Evolutionary conservation across 2,797 vertebrate species (phyloP).

Genomic region (Hafferia zeledoni): DNA sequence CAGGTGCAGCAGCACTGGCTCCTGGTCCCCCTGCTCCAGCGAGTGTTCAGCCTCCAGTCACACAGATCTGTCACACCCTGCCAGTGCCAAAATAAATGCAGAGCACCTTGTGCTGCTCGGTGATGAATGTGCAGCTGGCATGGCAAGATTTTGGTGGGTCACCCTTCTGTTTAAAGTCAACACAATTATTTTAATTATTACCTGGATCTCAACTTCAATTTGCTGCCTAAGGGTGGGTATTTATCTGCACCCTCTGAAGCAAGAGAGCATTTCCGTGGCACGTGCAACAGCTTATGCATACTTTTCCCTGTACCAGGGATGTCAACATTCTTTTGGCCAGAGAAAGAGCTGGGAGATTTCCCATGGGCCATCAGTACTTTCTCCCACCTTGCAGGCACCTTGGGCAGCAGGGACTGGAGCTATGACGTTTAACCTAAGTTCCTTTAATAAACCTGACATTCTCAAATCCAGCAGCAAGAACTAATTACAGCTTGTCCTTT

Average conservation of each 20-base stretch:
- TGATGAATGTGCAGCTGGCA: not conserved
- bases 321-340: not conserved
- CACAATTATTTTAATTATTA: conserved; percentile 27
- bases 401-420: not conserved
- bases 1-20: not conserved
- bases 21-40: not conserved
- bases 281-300: fast-evolving
- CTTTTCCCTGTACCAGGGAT: not conserved
- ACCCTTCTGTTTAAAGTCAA: not conserved
- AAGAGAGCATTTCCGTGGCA: not conserved
- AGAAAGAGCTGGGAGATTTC: not conserved
- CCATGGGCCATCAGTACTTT: not conserved
- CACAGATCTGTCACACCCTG: not conserved
- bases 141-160: not conserved
- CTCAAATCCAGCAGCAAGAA: not conserved
- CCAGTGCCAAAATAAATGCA: not conserved
- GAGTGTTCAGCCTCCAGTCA: not conserved
- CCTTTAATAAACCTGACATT: not conserved
- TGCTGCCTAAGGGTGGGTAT: not conserved
- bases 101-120: not conserved
- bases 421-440: not conserved
- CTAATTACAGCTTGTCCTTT: not conserved
- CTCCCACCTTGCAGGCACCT: not conserved
- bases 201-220: not conserved
- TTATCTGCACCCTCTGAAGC: not conserved